Percentiles rank a stretch among this genome's conserved stretches.
These are phyloP conservation scores for Chrysomallon squamiferum DNA, from an alignment of 1,140 invertebrate genomes.

Conservation along the genomic window DNA sequence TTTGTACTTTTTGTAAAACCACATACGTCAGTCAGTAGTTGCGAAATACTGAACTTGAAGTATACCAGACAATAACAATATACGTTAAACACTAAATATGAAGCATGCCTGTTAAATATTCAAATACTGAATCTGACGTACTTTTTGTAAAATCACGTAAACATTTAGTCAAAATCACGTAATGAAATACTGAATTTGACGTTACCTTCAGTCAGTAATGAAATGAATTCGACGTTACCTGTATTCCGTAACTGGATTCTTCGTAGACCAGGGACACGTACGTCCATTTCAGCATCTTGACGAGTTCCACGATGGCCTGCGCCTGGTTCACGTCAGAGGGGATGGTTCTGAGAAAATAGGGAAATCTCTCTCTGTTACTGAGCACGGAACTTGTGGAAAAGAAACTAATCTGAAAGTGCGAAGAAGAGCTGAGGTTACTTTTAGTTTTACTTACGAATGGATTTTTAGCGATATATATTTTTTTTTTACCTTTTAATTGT, in stretches of 20 bases:
- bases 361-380: constrained; percentile 93
- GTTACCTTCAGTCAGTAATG: no score
- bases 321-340: constrained; percentile 95
- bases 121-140: no score
- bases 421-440: neutral
- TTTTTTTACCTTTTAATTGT: neutral
- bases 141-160: no score
- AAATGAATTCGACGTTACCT: no score
- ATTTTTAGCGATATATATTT: neutral
- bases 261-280: constrained; percentile 96
- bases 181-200: no score
- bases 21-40: no score
- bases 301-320: constrained; percentile 93
- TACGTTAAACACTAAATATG: no score
- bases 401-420: constrained; percentile 83
- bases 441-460: neutral
- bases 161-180: no score
- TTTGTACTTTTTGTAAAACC: no score
- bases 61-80: no score
- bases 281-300: constrained; percentile 86
- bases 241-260: constrained; percentile 95
- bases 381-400: constrained; percentile 94
- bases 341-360: constrained; percentile 93
- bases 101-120: no score
- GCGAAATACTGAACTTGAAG: no score